These are phyloP conservation scores for Pandemis heparana DNA, from an alignment of 2,888 invertebrate genomes.

Conservation along the genomic window DNA sequence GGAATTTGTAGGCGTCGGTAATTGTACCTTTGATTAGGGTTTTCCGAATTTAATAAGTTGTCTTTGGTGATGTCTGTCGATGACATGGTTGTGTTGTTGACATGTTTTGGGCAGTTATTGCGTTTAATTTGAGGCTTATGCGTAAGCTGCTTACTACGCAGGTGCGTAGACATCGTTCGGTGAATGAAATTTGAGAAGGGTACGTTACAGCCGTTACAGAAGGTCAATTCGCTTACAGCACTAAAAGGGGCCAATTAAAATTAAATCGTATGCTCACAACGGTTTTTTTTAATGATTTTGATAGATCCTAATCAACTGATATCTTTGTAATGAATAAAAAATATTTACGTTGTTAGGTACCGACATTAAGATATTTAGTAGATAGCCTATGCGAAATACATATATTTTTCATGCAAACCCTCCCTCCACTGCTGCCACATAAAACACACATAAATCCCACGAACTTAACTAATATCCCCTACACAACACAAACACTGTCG, in stretches of 20 bases:
- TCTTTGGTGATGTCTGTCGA: slow-evolving; percentile 34
- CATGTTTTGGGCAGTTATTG: neutral
- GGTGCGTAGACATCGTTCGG: neutral
- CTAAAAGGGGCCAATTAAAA: neutral
- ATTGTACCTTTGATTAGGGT: slow-evolving; percentile 74
- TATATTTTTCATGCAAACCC: no score
- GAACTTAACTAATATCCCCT: no score
- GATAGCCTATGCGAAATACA: no score
- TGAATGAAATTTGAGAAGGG: slow-evolving; percentile 3
- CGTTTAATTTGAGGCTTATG: neutral
- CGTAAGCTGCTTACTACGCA: slow-evolving; percentile 5
- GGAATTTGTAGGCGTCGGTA: slow-evolving; percentile 77
- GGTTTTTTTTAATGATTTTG: neutral
- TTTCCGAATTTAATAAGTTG: slow-evolving; percentile 71
- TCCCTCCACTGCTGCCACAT: no score
- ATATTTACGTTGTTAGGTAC: no score
- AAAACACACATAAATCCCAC: no score
- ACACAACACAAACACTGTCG: no score
- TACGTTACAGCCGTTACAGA: neutral
- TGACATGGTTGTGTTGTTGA: neutral
- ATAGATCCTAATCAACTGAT: neutral
- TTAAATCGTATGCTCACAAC: neutral
- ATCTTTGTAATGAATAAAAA: neutral
- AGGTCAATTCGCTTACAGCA: neutral
- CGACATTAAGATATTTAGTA: no score